Evolutionary conservation across 2,888 invertebrate species (phyloP), one percentile per base, ranked within the genome.

Genomic region (Odontomyia ornata): DNA sequence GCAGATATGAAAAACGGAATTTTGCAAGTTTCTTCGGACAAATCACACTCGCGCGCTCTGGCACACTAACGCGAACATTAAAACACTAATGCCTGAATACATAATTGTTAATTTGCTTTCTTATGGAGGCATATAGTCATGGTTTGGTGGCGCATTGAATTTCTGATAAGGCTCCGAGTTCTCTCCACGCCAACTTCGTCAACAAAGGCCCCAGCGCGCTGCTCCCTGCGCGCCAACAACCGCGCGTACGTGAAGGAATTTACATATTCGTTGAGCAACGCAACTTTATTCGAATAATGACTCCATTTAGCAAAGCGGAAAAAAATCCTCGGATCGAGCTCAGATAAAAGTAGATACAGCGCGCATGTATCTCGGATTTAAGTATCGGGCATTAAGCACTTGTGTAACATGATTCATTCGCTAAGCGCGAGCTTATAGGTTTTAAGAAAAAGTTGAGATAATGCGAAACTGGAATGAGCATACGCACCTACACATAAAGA

Each of bases 101-200:
- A 46, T 69, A 69, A 69, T 69, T 25, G 69, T 69, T 69, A 69
- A 69, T 69, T 46, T 47, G 25, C 69, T 69, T 69, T 69, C 69
- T 69, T 69, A 69, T 69, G 27, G n/a, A 47, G 25, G n/a, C 47
- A 69, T 69, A 46, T 23, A 27, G 64, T 64, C 30, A 64, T n/a
- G 64, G 46, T 67, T 36, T 21, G 36, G 67, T 67, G 67, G 67
- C 67, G 30, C 67, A 67, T 46, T 67, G 67, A 67, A 67, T 67
- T 67, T 69, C 69, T 69, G 69, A 69, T 69, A 69, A 69, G 69
- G 69, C 47, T 47, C 47, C 25, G 30, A 15, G 25, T 30, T 47
- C 69, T 25, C 25, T 3, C 46, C 46, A 25, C 23, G 25, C 23
- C 69, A 23, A 25, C 64, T n/a, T 18, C n/a, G 28, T 30, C 65